A percentile compares a stretch with the other conserved stretches of the same genome.
These are phyloP conservation scores for Cervus canadensis DNA, from an alignment of 2,113 vertebrate genomes.

Conservation along the genomic window DNA sequence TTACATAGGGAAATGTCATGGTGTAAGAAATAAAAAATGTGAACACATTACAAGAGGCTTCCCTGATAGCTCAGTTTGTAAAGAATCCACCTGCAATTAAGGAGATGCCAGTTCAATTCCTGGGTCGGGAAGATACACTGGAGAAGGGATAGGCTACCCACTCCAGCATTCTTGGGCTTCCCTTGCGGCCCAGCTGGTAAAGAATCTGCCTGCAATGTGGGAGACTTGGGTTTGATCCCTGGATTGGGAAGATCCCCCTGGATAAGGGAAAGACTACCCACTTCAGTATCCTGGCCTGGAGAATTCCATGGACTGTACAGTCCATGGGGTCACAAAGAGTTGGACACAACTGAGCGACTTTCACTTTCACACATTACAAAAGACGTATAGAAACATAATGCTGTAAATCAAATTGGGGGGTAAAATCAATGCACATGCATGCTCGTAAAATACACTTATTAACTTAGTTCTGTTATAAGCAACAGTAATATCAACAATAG, in stretches of 20 bases:
- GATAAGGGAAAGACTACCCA: background rate
- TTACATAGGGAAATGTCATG: background rate
- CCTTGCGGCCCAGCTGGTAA: background rate
- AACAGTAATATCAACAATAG: background rate
- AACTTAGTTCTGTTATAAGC: background rate
- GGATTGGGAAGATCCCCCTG: background rate
- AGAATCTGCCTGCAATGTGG: background rate
- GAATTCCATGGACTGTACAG: background rate
- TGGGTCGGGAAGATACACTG: background rate
- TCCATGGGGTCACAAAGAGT: background rate
- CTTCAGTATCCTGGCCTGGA: background rate
- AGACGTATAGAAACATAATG: background rate
- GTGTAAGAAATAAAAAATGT: background rate
- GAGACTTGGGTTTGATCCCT: background rate
- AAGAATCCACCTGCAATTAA: background rate
- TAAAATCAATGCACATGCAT: background rate
- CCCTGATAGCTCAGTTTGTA: background rate
- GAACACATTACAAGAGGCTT: background rate
- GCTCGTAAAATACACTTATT: background rate
- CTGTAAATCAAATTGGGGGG: background rate
- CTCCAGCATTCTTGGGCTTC: background rate
- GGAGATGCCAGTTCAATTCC: background rate
- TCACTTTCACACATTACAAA: background rate
- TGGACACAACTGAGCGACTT: background rate
- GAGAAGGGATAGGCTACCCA: background rate